These are phyloP conservation scores for Diceros bicornis DNA, from an alignment of 2,797 vertebrate species.

Conservation along the genomic window DNA sequence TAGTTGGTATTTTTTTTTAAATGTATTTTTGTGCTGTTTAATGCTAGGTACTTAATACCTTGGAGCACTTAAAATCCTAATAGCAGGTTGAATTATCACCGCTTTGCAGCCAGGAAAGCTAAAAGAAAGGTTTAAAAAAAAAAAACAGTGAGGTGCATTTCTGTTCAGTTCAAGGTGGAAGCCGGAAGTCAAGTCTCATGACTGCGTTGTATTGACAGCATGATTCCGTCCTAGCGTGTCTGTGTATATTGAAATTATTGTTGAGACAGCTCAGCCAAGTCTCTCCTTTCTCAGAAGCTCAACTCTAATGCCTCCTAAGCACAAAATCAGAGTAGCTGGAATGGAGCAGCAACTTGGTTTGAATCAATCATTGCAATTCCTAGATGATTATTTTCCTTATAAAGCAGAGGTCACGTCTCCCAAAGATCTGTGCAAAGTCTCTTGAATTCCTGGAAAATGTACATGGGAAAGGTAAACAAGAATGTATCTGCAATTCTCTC, in stretches of 20 bases:
- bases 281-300: background rate
- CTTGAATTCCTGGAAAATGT: background rate
- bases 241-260: background rate
- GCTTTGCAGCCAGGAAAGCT: background rate
- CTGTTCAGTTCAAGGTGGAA: background rate
- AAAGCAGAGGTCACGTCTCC: background rate
- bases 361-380: conserved; percentile 9
- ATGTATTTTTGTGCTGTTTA: conserved; percentile 57
- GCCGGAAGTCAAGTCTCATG: background rate
- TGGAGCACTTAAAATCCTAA: conserved; percentile 60
- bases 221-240: background rate
- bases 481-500: background rate
- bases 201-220: accelerated
- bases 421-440: background rate
- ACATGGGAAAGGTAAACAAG: background rate
- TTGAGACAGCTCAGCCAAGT: background rate
- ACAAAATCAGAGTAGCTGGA: background rate
- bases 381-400: background rate
- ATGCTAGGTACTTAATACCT: conserved; percentile 58
- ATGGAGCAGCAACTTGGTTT: background rate
- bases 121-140: conserved; percentile 10
- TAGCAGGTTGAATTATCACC: conserved; percentile 45
- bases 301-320: background rate
- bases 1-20: conserved; percentile 49
- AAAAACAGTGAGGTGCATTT: background rate